Evolutionary conservation across 1,140 invertebrate genomes (phyloP).

Genomic region (Drosophila tani): DNA sequence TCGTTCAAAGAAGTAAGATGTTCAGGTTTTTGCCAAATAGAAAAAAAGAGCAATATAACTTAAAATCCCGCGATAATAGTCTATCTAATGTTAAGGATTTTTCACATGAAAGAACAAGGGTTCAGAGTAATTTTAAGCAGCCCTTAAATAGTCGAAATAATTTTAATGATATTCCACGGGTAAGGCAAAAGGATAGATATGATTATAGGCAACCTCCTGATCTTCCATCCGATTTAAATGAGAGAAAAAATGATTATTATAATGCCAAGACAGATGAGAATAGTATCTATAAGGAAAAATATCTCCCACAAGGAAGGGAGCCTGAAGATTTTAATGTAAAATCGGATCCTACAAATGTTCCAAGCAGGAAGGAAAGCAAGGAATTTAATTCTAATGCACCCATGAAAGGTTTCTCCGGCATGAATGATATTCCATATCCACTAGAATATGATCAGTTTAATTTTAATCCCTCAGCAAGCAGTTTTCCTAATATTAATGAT

Average conservation of each 20-base stretch:
- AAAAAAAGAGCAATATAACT: not conserved
- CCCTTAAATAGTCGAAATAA: not conserved
- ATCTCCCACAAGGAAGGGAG: not conserved
- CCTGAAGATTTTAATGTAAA: too few species aligned
- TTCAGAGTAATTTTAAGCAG: not conserved
- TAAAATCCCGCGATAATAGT: not conserved
- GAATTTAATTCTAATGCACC: not conserved
- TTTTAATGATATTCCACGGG: not conserved
- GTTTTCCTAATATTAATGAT: not conserved
- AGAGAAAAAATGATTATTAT: not conserved
- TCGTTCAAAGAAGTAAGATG: not conserved
- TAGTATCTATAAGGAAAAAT: not conserved
- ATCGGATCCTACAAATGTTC: not conserved
- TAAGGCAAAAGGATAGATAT: not conserved
- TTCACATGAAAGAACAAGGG: not conserved
- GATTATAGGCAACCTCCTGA: not conserved
- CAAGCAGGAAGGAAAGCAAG: not conserved
- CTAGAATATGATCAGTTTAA: not conserved
- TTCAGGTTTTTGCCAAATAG: not conserved
- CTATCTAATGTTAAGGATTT: not conserved
- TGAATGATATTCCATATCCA: not conserved
- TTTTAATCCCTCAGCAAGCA: too few species aligned
- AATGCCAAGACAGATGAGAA: not conserved
- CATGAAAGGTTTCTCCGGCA: not conserved
- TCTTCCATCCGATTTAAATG: not conserved